phyloP scores from a whole-genome alignment of 2,797 vertebrate species.

The Dallia pectoralis region DNA sequence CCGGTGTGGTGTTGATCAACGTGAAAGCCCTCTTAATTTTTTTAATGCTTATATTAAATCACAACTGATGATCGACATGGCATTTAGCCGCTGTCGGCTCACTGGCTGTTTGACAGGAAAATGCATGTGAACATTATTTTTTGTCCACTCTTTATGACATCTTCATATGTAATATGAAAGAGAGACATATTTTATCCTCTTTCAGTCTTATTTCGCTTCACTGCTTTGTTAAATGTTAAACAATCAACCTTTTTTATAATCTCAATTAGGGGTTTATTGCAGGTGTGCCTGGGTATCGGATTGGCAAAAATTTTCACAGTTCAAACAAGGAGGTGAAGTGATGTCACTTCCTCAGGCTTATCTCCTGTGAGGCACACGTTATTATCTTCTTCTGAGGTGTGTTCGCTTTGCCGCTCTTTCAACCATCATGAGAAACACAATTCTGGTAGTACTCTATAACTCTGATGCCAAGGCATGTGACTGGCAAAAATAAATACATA shows the following conservation, averaged over 20 bases:
- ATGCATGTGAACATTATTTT: background rate
- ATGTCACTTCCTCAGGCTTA: background rate
- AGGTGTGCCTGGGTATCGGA: background rate
- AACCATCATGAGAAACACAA: background rate
- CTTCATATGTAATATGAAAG: background rate
- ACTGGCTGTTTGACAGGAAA: background rate
- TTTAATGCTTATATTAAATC: constrained; percentile 23
- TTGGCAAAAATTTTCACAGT: constrained; percentile 27
- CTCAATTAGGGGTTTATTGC: background rate
- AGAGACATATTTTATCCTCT: background rate
- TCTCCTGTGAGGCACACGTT: background rate
- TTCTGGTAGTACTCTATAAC: background rate
- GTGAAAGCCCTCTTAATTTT: constrained; percentile 55
- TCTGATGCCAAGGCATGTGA: background rate
- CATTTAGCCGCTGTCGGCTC: background rate
- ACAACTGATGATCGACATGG: constrained; percentile 38
- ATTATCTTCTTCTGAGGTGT: background rate
- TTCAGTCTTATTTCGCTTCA: background rate
- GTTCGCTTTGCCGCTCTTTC: background rate
- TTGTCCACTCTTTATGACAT: background rate
- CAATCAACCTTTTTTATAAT: background rate
- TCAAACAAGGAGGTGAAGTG: background rate
- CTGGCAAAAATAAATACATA: background rate
- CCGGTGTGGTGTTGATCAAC: background rate
- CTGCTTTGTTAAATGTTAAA: background rate